A percentile compares a stretch with the other conserved stretches of the same genome.
Evolutionary conservation across 1,140 invertebrate species (phyloP).

Genomic region (Brachionus plicatilis): DNA sequence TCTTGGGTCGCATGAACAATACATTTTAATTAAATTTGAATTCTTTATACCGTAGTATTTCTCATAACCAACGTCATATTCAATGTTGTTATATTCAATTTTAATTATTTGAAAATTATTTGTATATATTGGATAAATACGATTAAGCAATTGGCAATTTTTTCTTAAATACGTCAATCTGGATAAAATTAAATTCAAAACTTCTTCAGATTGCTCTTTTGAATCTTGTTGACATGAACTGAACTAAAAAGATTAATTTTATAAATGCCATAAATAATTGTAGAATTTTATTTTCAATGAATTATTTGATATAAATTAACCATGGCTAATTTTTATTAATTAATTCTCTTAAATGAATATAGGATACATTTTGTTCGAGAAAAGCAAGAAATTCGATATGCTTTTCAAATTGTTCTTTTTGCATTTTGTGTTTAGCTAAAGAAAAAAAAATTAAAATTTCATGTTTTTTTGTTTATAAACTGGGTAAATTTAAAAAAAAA

Average conservation of each 20-base stretch:
- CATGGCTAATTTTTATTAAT: background rate
- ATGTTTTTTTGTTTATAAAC: background rate
- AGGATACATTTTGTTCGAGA: background rate
- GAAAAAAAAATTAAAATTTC: no score
- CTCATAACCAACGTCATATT: background rate
- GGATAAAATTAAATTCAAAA: background rate
- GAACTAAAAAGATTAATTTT: background rate
- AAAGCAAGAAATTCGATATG: background rate
- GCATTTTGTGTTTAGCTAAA: background rate
- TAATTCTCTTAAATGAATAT: background rate
- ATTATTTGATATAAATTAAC: background rate
- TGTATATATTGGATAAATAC: background rate
- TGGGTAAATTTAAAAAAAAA: background rate
- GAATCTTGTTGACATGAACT: background rate
- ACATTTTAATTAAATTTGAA: background rate
- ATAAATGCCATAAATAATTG: background rate
- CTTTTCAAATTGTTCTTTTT: background rate
- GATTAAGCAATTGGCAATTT: background rate
- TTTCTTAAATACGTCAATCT: background rate
- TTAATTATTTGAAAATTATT: background rate
- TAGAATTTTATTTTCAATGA: background rate
- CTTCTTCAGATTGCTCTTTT: background rate
- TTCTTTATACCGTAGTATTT: background rate
- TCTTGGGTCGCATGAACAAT: background rate
- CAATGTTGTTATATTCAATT: background rate